phyloP scores from a whole-genome alignment of 2,888 invertebrate genomes.

The Orthosia gracilis region DNA sequence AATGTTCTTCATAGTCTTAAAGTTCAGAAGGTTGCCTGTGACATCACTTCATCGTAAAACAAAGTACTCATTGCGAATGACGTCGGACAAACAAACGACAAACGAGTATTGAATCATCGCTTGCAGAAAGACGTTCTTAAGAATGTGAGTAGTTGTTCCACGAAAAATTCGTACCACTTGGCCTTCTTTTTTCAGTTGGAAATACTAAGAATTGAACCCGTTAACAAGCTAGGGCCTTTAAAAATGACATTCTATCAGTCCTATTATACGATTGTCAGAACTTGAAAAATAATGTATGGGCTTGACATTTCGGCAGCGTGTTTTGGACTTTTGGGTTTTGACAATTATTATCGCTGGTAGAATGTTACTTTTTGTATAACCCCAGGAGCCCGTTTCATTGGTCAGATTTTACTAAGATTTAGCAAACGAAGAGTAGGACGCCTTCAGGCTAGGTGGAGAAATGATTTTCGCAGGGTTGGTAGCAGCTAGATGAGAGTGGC shows the following conservation, averaged over 20 bases:
- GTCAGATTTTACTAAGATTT: not conserved
- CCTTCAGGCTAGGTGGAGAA: not conserved
- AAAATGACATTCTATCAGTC: no score
- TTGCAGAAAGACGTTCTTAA: constrained; percentile 13
- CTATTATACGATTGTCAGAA: no score
- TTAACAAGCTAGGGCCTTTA: no score
- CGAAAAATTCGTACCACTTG: constrained; percentile 2
- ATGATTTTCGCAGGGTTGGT: not conserved
- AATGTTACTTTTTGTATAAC: no score
- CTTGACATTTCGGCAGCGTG: no score
- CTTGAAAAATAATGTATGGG: no score
- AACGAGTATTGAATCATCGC: constrained; percentile 25
- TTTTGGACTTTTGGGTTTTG: no score
- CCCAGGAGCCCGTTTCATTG: no score
- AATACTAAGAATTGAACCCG: constrained; percentile 3
- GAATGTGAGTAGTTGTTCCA: constrained; percentile 17
- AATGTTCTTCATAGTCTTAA: constrained; percentile 17
- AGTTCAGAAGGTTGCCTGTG: constrained; percentile 21
- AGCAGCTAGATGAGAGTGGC: no score
- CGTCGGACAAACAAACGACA: constrained; percentile 20
- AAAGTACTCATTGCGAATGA: constrained; percentile 22
- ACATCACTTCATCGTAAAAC: constrained; percentile 25
- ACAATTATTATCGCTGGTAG: no score
- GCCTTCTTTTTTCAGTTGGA: constrained; percentile 1
- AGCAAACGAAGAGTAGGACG: not conserved